Evolutionary conservation across 2,888 invertebrate genomes (phyloP).

Genomic region (Doris montereyensis): DNA sequence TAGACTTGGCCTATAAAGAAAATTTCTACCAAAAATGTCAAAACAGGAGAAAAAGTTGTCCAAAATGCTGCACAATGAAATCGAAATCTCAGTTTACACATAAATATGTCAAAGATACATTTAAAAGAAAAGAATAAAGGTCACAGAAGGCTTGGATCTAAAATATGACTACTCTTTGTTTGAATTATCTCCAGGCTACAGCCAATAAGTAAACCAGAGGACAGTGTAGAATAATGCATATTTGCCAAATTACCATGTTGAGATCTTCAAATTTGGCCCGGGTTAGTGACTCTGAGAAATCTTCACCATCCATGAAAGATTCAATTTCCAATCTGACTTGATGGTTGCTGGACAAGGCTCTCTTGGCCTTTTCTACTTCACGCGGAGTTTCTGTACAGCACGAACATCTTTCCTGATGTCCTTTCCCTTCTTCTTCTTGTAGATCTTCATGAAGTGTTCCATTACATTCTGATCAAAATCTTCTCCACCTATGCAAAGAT

Average conservation of each 20-base stretch:
- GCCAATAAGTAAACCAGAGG: no score
- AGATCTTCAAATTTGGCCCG: conserved; percentile 99
- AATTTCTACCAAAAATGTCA: no score
- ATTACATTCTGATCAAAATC: conserved; percentile 98
- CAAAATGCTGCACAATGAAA: no score
- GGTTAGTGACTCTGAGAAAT: conserved; percentile 97
- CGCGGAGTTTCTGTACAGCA: conserved; percentile 96
- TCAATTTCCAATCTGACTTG: conserved; percentile 99
- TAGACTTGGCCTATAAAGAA: no score
- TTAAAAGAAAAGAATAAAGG: no score
- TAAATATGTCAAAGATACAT: no score
- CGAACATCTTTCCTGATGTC: conserved; percentile 94
- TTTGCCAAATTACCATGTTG: conserved; percentile 92
- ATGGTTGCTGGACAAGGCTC: conserved; percentile 93
- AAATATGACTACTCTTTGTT: no score
- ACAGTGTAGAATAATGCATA: no score
- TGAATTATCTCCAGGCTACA: no score
- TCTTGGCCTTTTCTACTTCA: conserved; percentile 97
- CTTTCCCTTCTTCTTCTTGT: conserved; percentile 99
- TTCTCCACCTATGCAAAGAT: conserved; percentile 84
- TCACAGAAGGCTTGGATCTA: no score
- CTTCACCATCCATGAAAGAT: conserved; percentile 97
- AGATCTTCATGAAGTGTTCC: conserved; percentile 98
- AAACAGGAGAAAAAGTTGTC: no score
- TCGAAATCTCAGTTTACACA: no score